These are phyloP conservation scores for Bellardia pandia DNA, from an alignment of 2,888 invertebrate species.

Conservation along the genomic window DNA sequence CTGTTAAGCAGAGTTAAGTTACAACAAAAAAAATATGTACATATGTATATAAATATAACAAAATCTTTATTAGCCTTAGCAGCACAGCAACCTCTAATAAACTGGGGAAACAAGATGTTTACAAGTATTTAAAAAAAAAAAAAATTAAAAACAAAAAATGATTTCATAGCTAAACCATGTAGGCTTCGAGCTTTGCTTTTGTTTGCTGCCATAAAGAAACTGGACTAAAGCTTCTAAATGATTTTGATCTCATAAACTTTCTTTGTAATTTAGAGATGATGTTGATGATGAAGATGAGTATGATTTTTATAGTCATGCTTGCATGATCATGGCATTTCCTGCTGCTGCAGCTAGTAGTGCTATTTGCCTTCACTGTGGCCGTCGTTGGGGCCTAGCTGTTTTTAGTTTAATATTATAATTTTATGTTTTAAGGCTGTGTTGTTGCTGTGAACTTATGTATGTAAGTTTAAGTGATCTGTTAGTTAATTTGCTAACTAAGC, in stretches of 20 bases:
- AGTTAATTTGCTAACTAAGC: conserved; percentile 65
- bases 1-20: conserved; percentile 56
- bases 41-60: not conserved
- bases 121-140: conserved; percentile 5
- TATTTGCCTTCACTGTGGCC: not conserved
- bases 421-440: conserved; percentile 44
- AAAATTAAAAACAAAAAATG: conserved; percentile 16
- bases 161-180: conserved; percentile 58
- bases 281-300: conserved; percentile 41
- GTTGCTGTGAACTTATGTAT: not conserved
- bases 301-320: conserved; percentile 63
- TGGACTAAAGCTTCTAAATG: conserved; percentile 35
- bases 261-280: conserved; percentile 23
- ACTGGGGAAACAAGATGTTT: conserved; percentile 38
- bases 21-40: conserved; percentile 26
- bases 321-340: conserved; percentile 69
- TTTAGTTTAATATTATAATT: conserved; percentile 16
- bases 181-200: conserved; percentile 61
- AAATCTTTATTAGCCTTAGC: not conserved
- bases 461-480: conserved; percentile 37
- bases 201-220: conserved; percentile 15
- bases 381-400: not conserved
- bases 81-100: conserved; percentile 62
- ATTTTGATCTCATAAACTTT: conserved; percentile 63
- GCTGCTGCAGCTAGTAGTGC: conserved; percentile 14